These are phyloP conservation scores for Anniella stebbinsi DNA, from an alignment of 2,797 vertebrate species.

Conservation along the genomic window DNA sequence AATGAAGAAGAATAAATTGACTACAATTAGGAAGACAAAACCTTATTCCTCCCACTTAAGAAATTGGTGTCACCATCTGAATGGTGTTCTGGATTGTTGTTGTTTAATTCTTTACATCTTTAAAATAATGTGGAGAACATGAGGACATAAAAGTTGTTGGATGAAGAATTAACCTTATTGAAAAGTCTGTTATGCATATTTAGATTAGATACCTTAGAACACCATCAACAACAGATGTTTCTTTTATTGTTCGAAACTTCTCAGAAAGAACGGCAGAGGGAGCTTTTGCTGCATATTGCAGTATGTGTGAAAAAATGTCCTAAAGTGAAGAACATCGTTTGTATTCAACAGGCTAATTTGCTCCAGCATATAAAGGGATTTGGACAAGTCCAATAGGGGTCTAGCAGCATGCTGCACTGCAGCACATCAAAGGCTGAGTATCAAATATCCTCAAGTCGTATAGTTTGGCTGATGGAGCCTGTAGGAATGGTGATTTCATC, in stretches of 20 bases:
- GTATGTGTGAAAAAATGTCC: neutral
- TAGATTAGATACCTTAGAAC: neutral
- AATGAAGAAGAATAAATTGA: neutral
- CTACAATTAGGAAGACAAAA: neutral
- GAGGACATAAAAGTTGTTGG: neutral
- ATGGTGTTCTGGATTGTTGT: neutral
- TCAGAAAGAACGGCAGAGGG: slow-evolving; percentile 75
- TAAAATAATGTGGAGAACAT: neutral
- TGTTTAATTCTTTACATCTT: too few species aligned
- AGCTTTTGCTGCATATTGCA: slow-evolving; percentile 65
- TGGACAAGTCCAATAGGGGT: neutral
- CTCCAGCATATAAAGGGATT: slow-evolving; percentile 4
- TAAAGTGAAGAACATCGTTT: neutral
- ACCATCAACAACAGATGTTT: neutral
- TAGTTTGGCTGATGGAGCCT: neutral
- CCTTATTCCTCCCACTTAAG: neutral
- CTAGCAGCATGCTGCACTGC: neutral
- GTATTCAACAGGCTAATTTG: slow-evolving; percentile 23
- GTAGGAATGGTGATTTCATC: neutral
- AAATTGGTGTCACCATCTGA: neutral
- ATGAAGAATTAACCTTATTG: neutral
- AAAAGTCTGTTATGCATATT: neutral
- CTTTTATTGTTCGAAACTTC: neutral
- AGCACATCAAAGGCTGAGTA: neutral
- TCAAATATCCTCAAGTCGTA: neutral